Evolutionary conservation across 1,140 invertebrate species (phyloP), one percentile per base, ranked within the genome.

Genomic region (Tetramorium alpestre): DNA sequence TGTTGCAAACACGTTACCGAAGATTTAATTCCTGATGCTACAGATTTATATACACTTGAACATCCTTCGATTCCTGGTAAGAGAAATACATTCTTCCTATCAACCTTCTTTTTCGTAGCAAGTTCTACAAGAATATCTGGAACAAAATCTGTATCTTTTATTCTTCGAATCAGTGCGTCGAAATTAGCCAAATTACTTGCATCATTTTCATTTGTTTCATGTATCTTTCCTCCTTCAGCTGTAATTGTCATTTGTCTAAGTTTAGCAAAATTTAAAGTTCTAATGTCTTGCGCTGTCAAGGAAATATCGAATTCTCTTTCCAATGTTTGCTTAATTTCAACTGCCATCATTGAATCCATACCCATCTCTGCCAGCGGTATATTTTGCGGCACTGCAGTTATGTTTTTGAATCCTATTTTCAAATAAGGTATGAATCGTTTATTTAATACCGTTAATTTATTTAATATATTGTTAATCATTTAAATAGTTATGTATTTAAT

Each of bases 21-120:
- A 47, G 94, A 94, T 54, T 96, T 94, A 54, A 97, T 90, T 88
- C 96, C 94, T 4, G 91, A 88, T 11, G 95, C 95, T 18, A 97
- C 85, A 18, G 92, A 87, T 69, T 94, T 91, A 84, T 97, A 94
- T 10, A 96, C 93, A 7, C 92, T 91, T 2, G 96, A 94, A 81
- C 95, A 94, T 69, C 95, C 95, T 95, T 98, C 97, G 73, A 98
- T 96, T 38, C 97, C 97, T 91, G 97, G 97, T 49, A 97, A 93
- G 18, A 97, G 94, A 90, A 97, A 97, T 13, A 97, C 91, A 70
- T 94, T 82, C 69, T 87, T 87, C 8, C 92, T 28, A 28, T 28
- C 28, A 44, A 94, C 91, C 3, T 89, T 72, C 49, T 93, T 92
- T 0, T 51, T 51, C 2, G 93, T 94, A 7, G 75, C 67, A n/a